These are phyloP conservation scores for Ramphastos sulfuratus DNA, from an alignment of 2,113 vertebrate genomes.

Conservation along the genomic window DNA sequence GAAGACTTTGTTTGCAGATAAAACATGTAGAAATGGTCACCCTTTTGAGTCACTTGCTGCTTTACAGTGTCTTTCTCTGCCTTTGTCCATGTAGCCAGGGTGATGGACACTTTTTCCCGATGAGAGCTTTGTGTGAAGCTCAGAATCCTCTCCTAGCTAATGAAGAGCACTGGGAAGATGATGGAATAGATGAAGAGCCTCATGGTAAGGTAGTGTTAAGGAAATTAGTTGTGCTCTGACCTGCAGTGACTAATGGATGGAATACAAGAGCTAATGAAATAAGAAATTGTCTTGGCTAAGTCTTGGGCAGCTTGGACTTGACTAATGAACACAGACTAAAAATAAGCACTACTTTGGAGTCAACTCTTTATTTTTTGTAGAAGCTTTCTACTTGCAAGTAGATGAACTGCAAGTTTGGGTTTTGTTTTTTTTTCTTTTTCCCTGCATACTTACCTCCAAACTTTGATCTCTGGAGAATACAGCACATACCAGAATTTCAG, in stretches of 20 bases:
- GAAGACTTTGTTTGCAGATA: neutral
- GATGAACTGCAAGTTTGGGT: neutral
- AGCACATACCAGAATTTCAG: neutral
- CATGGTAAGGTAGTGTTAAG: constrained; percentile 76
- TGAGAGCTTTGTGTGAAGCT: constrained; percentile 84
- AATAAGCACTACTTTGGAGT: neutral
- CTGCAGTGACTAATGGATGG: neutral
- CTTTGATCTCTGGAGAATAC: neutral
- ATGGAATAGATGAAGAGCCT: constrained; percentile 83
- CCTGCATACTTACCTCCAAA: neutral
- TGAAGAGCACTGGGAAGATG: constrained; percentile 91
- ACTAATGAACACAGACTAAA: neutral
- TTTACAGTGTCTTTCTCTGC: neutral
- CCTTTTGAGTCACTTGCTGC: neutral
- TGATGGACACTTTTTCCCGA: constrained; percentile 92
- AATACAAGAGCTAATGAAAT: neutral
- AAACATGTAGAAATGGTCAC: neutral
- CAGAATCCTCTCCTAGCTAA: constrained; percentile 87
- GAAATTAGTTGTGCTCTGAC: neutral
- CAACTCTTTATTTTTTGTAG: neutral
- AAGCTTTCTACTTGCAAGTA: neutral
- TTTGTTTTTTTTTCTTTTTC: neutral
- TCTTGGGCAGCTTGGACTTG: neutral
- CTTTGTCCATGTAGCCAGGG: constrained; percentile 80
- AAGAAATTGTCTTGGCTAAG: neutral